A percentile compares a stretch with the other conserved stretches of the same genome.
Conservation (phyloP, 2,888 invertebrate species). For the Pherbina coryleti region DNA sequence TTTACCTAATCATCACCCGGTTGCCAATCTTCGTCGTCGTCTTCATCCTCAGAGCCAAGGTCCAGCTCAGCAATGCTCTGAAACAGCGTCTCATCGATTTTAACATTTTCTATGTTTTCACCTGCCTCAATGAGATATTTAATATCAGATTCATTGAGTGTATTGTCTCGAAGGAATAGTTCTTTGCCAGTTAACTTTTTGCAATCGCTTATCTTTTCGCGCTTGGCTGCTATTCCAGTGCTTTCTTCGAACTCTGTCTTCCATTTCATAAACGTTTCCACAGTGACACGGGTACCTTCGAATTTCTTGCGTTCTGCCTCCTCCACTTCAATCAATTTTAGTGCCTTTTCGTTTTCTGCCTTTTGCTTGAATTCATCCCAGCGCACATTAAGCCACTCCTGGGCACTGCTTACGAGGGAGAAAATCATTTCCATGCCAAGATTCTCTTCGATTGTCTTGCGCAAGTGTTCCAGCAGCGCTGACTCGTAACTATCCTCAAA, state of each 20-base stretch:
- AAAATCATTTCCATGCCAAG: conserved; percentile 98
- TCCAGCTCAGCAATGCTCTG: conserved; percentile 90
- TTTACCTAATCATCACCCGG: conserved; percentile 62
- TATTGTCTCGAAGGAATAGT: conserved; percentile 92
- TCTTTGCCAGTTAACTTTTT: conserved; percentile 93
- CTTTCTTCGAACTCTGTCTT: conserved; percentile 93
- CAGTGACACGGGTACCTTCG: conserved; percentile 95
- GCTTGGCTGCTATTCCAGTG: conserved; percentile 80
- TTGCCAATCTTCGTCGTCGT: conserved; percentile 74
- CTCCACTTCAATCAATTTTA: conserved; percentile 80
- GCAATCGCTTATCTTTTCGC: conserved; percentile 79
- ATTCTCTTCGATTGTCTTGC: conserved; percentile 80
- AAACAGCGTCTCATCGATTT: conserved; percentile 93
- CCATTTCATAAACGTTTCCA: conserved; percentile 96
- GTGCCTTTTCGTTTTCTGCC: conserved; percentile 78
- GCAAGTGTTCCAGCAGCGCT: conserved; percentile 77
- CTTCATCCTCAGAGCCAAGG: conserved; percentile 67
- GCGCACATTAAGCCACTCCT: conserved; percentile 90
- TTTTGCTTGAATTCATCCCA: conserved; percentile 84
- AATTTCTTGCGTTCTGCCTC: conserved; percentile 94
- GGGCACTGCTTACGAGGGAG: conserved; percentile 91
- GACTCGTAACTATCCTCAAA: conserved; percentile 79
- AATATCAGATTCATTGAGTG: conserved; percentile 95
- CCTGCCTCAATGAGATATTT: conserved; percentile 92
- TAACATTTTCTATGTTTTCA: conserved; percentile 73